Base-by-base conservation (phyloP, 23 tunicate species). In the Oikopleura albicans region DNA sequence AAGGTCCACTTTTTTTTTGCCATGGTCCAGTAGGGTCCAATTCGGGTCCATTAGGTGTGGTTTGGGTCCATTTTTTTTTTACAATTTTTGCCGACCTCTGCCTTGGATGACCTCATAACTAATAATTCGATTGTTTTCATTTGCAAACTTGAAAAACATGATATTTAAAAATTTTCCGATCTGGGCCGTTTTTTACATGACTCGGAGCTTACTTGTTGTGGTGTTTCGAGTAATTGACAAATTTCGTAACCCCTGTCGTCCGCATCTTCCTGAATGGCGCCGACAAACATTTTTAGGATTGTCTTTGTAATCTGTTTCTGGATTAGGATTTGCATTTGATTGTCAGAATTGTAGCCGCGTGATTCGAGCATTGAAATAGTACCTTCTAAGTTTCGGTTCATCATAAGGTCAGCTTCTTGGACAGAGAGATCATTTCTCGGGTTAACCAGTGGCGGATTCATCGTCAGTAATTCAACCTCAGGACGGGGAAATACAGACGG, bases 171-270 rank as follows among this genome's bases (percentile, higher is more conserved):
- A n/a, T n/a, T n/a, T n/a, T n/a, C n/a, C n/a, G n/a, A n/a, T n/a
- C n/a, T n/a, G n/a, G n/a, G n/a, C n/a, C n/a, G n/a, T n/a, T n/a
- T n/a, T n/a, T n/a, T n/a, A n/a, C n/a, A n/a, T n/a, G n/a, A n/a
- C n/a, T n/a, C n/a, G n/a, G n/a, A 49, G 16, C 22, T 12, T 49
- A 49, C 63, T 31, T 71, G 79, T 37, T 16, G 34, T 37, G 79
- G 79, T 2, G 27, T 71, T 29, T 71, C 79, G 33, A 71, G 37
- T 29, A 71, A 12, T 71, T 71, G 27, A 29, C 79, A 71, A 71
- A 71, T 71, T 29, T 71, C 79, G 35, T 71, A 71, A 2, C 79
- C 79, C 34, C 79, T 16, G 79, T 71, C 79, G 79, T 71, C 79
- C 28, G 79, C 79, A 29, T 71, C 79, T 29, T 71, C 34, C 34